Evolutionary conservation across 2,797 vertebrate species (phyloP), one percentile per base, ranked within the genome.

Genomic region (Gymnoscopelus braueri): DNA sequence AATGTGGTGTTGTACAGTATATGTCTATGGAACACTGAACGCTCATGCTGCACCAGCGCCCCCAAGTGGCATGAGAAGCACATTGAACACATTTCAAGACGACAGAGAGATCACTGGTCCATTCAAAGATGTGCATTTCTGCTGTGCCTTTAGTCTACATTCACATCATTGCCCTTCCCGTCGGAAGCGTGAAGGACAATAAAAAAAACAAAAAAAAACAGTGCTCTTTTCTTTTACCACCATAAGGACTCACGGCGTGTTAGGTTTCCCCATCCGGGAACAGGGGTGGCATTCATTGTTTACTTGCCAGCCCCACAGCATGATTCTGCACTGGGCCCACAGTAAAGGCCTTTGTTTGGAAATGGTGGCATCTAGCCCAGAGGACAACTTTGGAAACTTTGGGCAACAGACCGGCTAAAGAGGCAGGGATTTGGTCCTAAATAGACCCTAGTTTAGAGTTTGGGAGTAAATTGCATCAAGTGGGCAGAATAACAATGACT

Each of bases 281-380:
- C 86, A 89, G 78, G 83, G 69, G 74, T 65, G 49, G 67, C 65
- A 74, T 90, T 88, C 81, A 88, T 63, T 59, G 67, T 29, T 77
- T 75, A 60, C 80, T 83, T 75, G 83, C 75, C 74, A 54, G 60
- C 64, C 53, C 65, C 61, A 58, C 69, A 53, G 65, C 77, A 62
- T 71, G 80, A 76, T 81, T 85, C 75, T 70, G 65, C 78, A 88
- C 80, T 73, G 49, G 68, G n/a, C 64, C 59, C 74, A 84, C 83
- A 89, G 79, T 67, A 71, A 85, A 86, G 74, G 24, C 57, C 65
- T 79, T 82, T 84, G 70, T 82, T 77, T 58, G 66, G 78, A 66
- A 77, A 63, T 60, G 67, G 69, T 82, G 77, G 87, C 66, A 78
- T 75, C 29, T 67, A 63, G 54, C 57, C 69, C 47, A 70, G 71